These are phyloP conservation scores for Gonatopus flavifemur DNA, from an alignment of 1,140 invertebrate genomes.

Conservation along the genomic window DNA sequence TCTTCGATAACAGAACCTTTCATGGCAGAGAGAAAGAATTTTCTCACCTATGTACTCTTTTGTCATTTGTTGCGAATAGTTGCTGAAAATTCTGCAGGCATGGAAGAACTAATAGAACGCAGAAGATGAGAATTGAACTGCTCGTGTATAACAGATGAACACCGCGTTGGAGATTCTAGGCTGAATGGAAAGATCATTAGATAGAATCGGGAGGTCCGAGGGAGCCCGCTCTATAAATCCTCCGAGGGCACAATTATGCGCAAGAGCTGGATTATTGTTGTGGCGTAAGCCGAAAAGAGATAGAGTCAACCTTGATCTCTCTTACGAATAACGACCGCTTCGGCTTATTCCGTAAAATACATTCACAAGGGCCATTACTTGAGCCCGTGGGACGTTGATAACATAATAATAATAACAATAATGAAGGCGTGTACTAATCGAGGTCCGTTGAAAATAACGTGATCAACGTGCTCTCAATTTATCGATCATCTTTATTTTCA, in stretches of 20 bases:
- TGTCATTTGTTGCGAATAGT: too few relatives aligned
- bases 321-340: slow-evolving; percentile 22
- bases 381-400: slow-evolving; percentile 41
- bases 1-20: not conserved
- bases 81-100: too few relatives aligned
- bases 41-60: too few relatives aligned
- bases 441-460: slow-evolving; percentile 34
- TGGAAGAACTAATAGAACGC: too few relatives aligned
- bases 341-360: slow-evolving; percentile 44
- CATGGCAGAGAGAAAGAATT: too few relatives aligned
- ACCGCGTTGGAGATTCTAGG: slow-evolving; percentile 29
- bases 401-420: slow-evolving; percentile 50
- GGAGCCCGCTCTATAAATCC: slow-evolving; percentile 51
- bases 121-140: too few relatives aligned
- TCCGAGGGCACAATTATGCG: slow-evolving; percentile 50
- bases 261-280: slow-evolving; percentile 51
- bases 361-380: slow-evolving; percentile 39
- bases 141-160: too few relatives aligned
- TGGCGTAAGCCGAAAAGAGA: slow-evolving; percentile 14
- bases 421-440: slow-evolving; percentile 46
- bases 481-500: too few relatives aligned
- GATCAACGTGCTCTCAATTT: too few relatives aligned
- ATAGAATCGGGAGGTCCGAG: slow-evolving; percentile 38
- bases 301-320: slow-evolving; percentile 5
- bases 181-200: slow-evolving; percentile 49